These are phyloP conservation scores for Lithodes maja DNA, from an alignment of 2,888 invertebrate genomes.

Conservation along the genomic window DNA sequence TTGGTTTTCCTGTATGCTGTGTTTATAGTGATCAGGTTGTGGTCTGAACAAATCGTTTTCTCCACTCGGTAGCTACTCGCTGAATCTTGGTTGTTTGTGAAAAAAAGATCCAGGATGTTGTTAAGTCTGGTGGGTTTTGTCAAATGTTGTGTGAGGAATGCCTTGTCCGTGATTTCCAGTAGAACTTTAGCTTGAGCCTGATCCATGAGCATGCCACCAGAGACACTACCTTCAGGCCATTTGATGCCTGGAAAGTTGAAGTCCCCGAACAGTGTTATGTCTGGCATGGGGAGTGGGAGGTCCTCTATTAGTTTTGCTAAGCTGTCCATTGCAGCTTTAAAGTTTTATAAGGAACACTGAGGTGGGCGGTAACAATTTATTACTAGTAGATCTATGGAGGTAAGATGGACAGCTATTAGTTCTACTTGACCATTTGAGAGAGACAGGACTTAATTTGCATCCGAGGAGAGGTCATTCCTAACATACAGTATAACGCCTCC, in stretches of 20 bases:
- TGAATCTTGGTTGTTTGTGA: background rate
- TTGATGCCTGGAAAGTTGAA: no score
- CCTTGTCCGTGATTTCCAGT: background rate
- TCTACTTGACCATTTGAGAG: slow-evolving; percentile 14
- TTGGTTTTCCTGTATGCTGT: no score
- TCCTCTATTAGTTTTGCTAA: background rate
- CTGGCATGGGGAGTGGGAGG: background rate
- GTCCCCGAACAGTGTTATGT: no score
- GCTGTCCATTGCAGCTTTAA: background rate
- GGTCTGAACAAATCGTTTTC: background rate
- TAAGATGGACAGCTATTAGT: background rate
- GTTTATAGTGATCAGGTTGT: no score
- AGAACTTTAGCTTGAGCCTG: background rate
- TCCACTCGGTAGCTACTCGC: background rate
- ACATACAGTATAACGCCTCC: slow-evolving; percentile 14
- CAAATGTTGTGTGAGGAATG: background rate
- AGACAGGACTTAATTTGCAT: background rate
- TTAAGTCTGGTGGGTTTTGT: no score
- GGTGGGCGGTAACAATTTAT: slow-evolving; percentile 7
- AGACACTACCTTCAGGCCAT: no score
- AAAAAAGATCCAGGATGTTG: background rate
- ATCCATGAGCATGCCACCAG: no score
- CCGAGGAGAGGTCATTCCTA: background rate
- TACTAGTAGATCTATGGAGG: background rate
- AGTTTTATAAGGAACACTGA: background rate